Base-by-base conservation (phyloP, 1,140 invertebrate genomes). In the Cotesia vestalis region DNA sequence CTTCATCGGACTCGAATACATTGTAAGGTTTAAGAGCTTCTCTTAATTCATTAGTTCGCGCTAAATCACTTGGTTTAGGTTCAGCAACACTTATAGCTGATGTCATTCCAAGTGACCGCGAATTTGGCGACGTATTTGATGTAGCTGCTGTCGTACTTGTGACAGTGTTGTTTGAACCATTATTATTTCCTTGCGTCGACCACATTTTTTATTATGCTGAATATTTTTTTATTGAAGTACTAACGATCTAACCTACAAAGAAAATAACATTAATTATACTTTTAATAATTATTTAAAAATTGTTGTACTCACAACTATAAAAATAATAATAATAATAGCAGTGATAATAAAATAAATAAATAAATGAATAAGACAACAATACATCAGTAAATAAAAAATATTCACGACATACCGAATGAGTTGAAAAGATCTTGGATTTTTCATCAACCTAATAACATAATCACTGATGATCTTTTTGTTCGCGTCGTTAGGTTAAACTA, bases 1-100 rank as follows among this genome's bases (percentile, higher is more conserved):
- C 96, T 74, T 92, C 91, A 75, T 97, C 95, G 17, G 93, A 92
- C 87, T 98, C 97, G 84, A 97, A 97, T 9, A 98, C 94, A 81
- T 94, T 94, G 85, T 92, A 96, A n/a, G 94, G 94, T 78, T 91
- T 91, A 4, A 98, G 85, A 20, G 92, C 90, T 78, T 95, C 92
- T 77, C 94, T 91, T 11, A 99, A 88, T 78, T 98, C 95, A 51
- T 90, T 90, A 0, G 95, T 96, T 75, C 93, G 91, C 76, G 92
- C 90, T 68, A 94, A 81, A 87, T 99, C 97, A 76, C 92, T 89
- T 1, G 92, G 91, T 83, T 96, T 96, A 14, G 97, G 97, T 64
- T 89, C 90, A 78, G 96, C 95, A 78, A 92, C 88, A 77, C 94
- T 97, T 73, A 99, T 97, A 59, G 97, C 95, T 38, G 96, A 96